Conservation (phyloP, 2,888 invertebrate genomes). For the Dryocosmus kuriphilus region DNA sequence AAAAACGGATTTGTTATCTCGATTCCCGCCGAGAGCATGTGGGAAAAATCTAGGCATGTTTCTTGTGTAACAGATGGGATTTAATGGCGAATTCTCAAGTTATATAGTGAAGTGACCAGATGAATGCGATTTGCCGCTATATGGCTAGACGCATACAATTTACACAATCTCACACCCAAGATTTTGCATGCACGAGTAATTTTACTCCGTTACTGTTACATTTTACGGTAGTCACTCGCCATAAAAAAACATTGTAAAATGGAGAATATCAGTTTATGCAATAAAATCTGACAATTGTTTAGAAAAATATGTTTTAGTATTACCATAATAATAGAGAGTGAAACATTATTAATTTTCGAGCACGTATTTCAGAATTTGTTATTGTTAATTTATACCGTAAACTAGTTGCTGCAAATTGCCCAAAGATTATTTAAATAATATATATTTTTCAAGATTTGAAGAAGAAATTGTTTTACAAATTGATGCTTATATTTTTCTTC, state of each 20-base stretch:
- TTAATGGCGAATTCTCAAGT: conserved; percentile 53
- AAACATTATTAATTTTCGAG: background rate
- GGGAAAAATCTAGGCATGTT: conserved; percentile 81
- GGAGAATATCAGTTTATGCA: background rate
- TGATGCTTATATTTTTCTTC: background rate
- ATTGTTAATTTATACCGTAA: too few relatives aligned
- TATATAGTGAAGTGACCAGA: background rate
- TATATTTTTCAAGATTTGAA: too few relatives aligned
- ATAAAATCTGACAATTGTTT: background rate
- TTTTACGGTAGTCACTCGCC: background rate
- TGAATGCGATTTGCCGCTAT: conserved; percentile 18
- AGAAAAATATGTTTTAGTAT: background rate
- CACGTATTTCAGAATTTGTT: too few relatives aligned
- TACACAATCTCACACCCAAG: conserved; percentile 15
- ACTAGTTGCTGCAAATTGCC: too few relatives aligned
- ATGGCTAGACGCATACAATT: background rate
- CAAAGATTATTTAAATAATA: too few relatives aligned
- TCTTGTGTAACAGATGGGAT: conserved; percentile 59
- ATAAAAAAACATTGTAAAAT: background rate
- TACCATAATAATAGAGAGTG: background rate
- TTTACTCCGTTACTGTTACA: background rate
- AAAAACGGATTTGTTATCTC: conserved; percentile 9
- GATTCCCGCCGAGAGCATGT: background rate
- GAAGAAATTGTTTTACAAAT: background rate
- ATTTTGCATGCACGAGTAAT: conserved; percentile 18